phyloP scores from a whole-genome alignment of 2,113 vertebrate genomes.

The Pleuronectes platessa region DNA sequence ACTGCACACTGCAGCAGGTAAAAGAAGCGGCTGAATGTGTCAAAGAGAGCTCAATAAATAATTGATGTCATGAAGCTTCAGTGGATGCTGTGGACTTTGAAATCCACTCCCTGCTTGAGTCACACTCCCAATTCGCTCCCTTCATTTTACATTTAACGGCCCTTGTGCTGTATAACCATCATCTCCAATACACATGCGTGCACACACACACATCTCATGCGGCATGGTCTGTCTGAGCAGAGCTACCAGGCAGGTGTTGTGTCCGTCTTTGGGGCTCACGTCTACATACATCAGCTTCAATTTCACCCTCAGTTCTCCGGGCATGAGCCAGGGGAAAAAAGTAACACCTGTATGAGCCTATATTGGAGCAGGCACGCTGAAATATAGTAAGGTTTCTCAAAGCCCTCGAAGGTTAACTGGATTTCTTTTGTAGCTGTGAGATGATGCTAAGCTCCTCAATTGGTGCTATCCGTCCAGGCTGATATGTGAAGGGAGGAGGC shows the following conservation, averaged over 20 bases:
- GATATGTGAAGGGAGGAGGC: not conserved
- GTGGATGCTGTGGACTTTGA: conserved; percentile 70
- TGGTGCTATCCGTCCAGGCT: not conserved
- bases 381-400: conserved; percentile 44
- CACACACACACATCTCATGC: conserved; percentile 28
- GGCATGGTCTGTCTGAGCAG: conserved; percentile 52
- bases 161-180: conserved; percentile 42
- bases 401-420: not conserved
- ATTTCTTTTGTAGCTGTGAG: conserved; percentile 40
- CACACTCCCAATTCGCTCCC: conserved; percentile 53
- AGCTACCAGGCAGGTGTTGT: conserved; percentile 58
- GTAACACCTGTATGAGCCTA: conserved; percentile 35
- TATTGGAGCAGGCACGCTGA: conserved; percentile 34
- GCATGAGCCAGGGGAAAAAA: conserved; percentile 29
- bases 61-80: conserved; percentile 68
- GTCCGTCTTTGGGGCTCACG: conserved; percentile 54
- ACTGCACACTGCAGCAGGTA: conserved; percentile 40
- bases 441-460: conserved; percentile 35
- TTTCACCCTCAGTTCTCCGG: conserved; percentile 37
- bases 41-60: conserved; percentile 70
- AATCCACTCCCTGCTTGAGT: conserved; percentile 67
- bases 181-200: conserved; percentile 21
- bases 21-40: conserved; percentile 55
- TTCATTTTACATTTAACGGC: conserved; percentile 70
- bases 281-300: conserved; percentile 71